Percentiles rank a stretch among this genome's conserved stretches.
phyloP scores from a whole-genome alignment of 2,113 vertebrate species.

The Poeciliopsis turrubarensis region DNA sequence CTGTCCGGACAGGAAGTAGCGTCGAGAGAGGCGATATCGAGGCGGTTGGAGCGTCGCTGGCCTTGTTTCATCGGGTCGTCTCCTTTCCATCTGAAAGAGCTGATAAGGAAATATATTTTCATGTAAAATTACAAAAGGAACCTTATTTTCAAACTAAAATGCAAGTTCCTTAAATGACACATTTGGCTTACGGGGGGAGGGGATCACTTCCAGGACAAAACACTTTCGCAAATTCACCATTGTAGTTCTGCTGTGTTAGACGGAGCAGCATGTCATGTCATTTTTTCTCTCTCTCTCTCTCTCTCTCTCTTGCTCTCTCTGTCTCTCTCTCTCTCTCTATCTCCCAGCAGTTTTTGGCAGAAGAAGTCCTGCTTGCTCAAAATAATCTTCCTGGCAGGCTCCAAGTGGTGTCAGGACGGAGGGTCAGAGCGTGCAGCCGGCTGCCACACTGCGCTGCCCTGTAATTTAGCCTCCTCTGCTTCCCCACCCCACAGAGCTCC shows the following conservation, averaged over 20 bases:
- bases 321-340: too few species aligned
- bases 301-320: too few species aligned
- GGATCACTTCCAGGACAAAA: not conserved
- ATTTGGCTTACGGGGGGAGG: not conserved
- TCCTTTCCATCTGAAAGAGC: not conserved
- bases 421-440: constrained; percentile 45
- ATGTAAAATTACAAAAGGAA: not conserved
- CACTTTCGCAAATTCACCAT: not conserved
- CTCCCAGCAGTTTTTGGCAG: constrained; percentile 10
- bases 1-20: too few species aligned
- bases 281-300: not conserved
- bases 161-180: too few species aligned
- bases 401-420: constrained; percentile 48
- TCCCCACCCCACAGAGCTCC: constrained; percentile 55
- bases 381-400: constrained; percentile 34
- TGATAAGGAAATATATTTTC: not conserved
- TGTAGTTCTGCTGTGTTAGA: not conserved
- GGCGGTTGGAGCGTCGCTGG: too few species aligned
- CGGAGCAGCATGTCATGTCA: not conserved
- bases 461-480: constrained; percentile 67
- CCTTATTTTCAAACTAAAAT: not conserved
- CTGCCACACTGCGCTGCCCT: constrained; percentile 38
- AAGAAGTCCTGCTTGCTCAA: constrained; percentile 27
- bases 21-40: too few species aligned
- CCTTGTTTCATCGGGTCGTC: not conserved